Percentiles rank a stretch among this genome's conserved stretches.
Conservation (phyloP, 2,797 vertebrate species). For the Sciaenops ocellatus region DNA sequence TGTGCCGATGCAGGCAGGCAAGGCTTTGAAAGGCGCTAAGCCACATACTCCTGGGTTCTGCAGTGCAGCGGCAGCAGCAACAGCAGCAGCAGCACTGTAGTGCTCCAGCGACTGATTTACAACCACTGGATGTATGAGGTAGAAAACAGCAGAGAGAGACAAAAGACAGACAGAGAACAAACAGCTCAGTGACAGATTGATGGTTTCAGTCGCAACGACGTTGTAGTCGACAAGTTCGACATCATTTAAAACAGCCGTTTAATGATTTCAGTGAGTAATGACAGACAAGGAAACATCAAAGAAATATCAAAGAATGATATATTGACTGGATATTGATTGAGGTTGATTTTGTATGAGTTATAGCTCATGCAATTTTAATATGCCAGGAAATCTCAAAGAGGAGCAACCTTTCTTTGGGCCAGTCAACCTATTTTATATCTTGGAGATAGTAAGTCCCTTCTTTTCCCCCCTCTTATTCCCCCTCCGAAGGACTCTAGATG, state of each 20-base stretch:
- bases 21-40: conserved; percentile 72
- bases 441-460: conserved; percentile 21
- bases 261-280: conserved; percentile 32
- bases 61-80: conserved; percentile 18
- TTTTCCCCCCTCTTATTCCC: background rate
- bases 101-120: conserved; percentile 51
- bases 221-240: conserved; percentile 24
- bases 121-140: conserved; percentile 45
- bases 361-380: conserved; percentile 4
- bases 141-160: conserved; percentile 39
- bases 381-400: conserved; percentile 3
- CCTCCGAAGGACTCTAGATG: conserved; percentile 25
- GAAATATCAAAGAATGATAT: conserved; percentile 5
- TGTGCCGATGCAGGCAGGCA: conserved; percentile 76
- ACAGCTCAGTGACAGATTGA: conserved; percentile 46
- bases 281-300: conserved; percentile 15
- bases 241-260: conserved; percentile 24
- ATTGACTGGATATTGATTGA: conserved; percentile 17
- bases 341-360: conserved; percentile 6
- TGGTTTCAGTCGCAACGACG: conserved; percentile 24
- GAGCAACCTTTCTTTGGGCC: background rate
- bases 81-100: conserved; percentile 27
- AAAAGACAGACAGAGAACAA: conserved; percentile 49
- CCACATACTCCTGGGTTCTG: conserved; percentile 58
- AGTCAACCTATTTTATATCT: conserved; percentile 11